Conservation (phyloP, 2,888 invertebrate species). For the Cinara cedri region DNA sequence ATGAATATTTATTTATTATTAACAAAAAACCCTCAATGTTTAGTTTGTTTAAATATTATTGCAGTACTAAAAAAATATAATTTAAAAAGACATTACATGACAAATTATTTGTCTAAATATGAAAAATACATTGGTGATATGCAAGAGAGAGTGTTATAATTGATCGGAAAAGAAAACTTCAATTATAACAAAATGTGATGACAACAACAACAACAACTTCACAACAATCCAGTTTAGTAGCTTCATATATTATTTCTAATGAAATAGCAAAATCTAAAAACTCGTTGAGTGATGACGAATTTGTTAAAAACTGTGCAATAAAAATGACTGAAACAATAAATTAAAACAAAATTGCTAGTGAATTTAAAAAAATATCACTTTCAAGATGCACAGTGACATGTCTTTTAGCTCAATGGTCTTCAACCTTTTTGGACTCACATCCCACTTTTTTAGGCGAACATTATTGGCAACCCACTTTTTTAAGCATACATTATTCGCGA, state of each 20-base stretch:
- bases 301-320: neutral
- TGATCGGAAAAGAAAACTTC: neutral
- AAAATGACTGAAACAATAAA: neutral
- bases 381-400: neutral
- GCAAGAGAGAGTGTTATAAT: neutral
- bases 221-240: neutral
- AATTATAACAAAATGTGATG: neutral
- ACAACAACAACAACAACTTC: neutral
- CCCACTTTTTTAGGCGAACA: too few species aligned
- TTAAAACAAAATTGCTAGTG: neutral
- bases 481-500: too few species aligned
- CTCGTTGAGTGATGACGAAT: neutral
- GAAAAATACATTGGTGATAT: neutral
- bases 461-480: too few species aligned
- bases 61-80: conserved; percentile 21
- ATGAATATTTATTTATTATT: neutral
- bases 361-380: neutral
- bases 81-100: conserved; percentile 25
- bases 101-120: conserved; percentile 9
- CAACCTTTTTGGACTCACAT: too few species aligned
- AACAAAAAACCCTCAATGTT: conserved; percentile 27
- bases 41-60: conserved; percentile 27
- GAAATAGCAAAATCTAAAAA: neutral
- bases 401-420: too few species aligned
- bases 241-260: neutral